phyloP scores from a whole-genome alignment of 1,140 invertebrate genomes.

The Matsumurasca onukii region DNA sequence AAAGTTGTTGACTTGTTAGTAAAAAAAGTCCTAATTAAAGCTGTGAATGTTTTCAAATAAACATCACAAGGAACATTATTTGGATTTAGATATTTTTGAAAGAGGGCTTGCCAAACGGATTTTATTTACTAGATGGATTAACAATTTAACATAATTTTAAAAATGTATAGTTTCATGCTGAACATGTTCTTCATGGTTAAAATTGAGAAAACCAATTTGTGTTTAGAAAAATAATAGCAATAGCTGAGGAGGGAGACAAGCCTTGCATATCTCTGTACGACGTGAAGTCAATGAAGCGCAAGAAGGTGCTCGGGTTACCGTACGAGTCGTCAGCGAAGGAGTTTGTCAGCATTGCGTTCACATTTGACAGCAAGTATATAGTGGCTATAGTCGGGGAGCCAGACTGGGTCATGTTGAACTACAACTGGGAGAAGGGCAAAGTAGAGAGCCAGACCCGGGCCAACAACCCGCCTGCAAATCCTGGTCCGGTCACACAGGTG shows the following conservation, averaged over 20 bases:
- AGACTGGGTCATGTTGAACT: conserved; percentile 78
- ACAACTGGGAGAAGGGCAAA: conserved; percentile 82
- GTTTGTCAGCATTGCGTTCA: conserved; percentile 74
- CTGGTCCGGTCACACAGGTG: conserved; percentile 50
- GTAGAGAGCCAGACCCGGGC: conserved; percentile 73
- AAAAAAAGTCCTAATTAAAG: no score
- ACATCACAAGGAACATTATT: no score
- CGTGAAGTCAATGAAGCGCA: conserved; percentile 58
- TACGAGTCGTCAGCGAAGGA: conserved; percentile 51
- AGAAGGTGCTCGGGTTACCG: conserved; percentile 61
- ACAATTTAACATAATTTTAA: no score
- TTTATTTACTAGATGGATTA: no score
- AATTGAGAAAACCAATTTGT: no score
- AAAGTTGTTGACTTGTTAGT: no score
- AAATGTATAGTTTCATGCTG: no score
- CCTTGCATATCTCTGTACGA: conserved; percentile 65
- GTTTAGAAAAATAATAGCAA: conserved; percentile 57
- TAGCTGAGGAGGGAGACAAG: conserved; percentile 55
- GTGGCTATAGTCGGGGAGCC: conserved; percentile 75
- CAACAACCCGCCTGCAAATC: conserved; percentile 52
- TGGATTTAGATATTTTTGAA: no score
- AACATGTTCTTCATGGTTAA: no score
- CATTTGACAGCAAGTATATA: conserved; percentile 74
- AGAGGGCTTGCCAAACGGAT: no score
- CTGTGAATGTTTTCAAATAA: no score